Conservation (phyloP, 2,797 vertebrate genomes). For the Odontamblyopus rebecca region DNA sequence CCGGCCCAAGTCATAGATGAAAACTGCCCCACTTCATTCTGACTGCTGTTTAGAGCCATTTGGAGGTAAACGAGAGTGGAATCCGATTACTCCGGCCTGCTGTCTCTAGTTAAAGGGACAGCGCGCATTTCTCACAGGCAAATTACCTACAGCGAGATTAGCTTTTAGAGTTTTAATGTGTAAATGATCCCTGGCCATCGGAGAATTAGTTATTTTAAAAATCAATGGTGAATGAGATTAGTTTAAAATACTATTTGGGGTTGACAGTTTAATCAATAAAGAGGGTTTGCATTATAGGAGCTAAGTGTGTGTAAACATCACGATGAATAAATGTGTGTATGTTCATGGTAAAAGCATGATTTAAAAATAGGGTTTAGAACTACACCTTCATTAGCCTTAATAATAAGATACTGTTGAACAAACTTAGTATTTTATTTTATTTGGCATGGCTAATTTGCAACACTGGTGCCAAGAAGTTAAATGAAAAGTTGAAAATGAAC, state of each 20-base stretch:
- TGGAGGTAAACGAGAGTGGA: constrained; percentile 76
- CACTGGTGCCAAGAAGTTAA: too few species aligned
- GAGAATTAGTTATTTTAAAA: constrained; percentile 29
- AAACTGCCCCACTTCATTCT: constrained; percentile 68
- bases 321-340: background rate
- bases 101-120: constrained; percentile 69
- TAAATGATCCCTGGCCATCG: constrained; percentile 41
- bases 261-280: constrained; percentile 7
- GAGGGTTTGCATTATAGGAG: background rate
- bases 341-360: background rate
- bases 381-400: too few species aligned
- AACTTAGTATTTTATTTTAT: too few species aligned
- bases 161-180: constrained; percentile 62
- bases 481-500: too few species aligned
- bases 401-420: too few species aligned
- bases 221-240: constrained; percentile 21
- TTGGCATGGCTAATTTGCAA: too few species aligned
- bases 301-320: constrained; percentile 16
- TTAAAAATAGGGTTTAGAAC: too few species aligned
- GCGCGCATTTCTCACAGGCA: constrained; percentile 52
- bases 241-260: constrained; percentile 12
- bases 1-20: constrained; percentile 52
- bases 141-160: constrained; percentile 53
- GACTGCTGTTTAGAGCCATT: constrained; percentile 75
- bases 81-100: constrained; percentile 74